These are phyloP conservation scores for Bothrops jararaca DNA, from an alignment of 2,113 vertebrate genomes.

Conservation along the genomic window DNA sequence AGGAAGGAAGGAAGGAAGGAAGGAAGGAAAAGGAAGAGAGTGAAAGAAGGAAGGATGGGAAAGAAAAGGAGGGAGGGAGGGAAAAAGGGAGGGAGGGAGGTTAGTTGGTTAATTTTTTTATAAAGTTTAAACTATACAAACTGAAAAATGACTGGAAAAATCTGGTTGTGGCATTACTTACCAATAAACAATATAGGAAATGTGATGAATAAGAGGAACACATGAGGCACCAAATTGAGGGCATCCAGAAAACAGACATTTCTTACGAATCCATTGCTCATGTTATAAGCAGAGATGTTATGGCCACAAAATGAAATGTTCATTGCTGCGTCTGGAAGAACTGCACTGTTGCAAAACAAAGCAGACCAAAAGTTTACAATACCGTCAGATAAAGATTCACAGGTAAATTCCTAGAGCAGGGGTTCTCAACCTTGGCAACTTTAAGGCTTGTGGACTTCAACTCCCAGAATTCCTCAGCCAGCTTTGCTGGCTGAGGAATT, in stretches of 20 bases:
- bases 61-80: not conserved
- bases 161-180: conserved; percentile 59
- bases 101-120: not conserved
- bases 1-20: too few species aligned
- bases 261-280: conserved; percentile 78
- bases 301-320: conserved; percentile 88
- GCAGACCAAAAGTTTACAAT: not conserved
- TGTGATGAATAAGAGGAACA: conserved; percentile 97
- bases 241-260: conserved; percentile 97
- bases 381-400: not conserved
- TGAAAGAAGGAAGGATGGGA: not conserved
- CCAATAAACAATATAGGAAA: conserved; percentile 98
- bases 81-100: not conserved
- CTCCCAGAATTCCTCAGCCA: too few species aligned
- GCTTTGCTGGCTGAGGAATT: too few species aligned
- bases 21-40: rapidly evolving
- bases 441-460: too few species aligned
- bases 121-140: not conserved
- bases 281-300: conserved; percentile 78
- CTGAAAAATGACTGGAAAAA: not conserved
- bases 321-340: conserved; percentile 66
- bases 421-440: too few species aligned
- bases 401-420: not conserved
- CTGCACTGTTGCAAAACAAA: conserved; percentile 39
- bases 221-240: conserved; percentile 95